Percentiles rank a stretch among this genome's conserved stretches.
phyloP scores from a whole-genome alignment of 2,888 invertebrate genomes.

The Nymphalis polychloros region DNA sequence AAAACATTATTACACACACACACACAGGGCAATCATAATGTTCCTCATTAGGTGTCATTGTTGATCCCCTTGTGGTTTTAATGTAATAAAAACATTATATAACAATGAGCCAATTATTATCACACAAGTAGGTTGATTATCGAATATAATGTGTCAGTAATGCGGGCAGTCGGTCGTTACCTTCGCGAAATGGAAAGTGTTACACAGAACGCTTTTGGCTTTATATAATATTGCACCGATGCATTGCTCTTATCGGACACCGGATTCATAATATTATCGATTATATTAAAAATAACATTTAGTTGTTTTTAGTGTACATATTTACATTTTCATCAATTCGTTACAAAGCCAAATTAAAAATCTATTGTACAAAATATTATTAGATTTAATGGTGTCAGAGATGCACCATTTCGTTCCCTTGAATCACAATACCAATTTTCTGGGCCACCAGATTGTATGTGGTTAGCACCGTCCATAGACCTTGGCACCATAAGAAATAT shows the following conservation, averaged over 20 bases:
- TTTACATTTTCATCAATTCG: no score
- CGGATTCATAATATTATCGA: not conserved
- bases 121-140: conserved; percentile 40
- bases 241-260: conserved; percentile 39
- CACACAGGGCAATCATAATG: not conserved
- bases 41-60: not conserved
- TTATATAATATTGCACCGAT: conserved; percentile 57
- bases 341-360: no score
- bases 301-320: no score
- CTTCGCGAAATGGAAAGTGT: conserved; percentile 68
- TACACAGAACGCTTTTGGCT: conserved; percentile 62
- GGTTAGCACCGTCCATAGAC: no score
- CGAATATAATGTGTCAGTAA: conserved; percentile 45
- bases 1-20: no score
- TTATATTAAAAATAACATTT: not conserved
- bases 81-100: conserved; percentile 25
- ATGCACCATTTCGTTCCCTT: no score
- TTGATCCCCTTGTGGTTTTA: not conserved
- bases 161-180: conserved; percentile 46
- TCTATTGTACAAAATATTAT: no score
- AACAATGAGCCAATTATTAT: conserved; percentile 36
- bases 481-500: no score
- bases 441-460: no score
- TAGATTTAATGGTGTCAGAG: no score
- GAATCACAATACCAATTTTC: no score